Evolutionary conservation across 2,888 invertebrate genomes (phyloP).

Genomic region (Malachius bipustulatus): DNA sequence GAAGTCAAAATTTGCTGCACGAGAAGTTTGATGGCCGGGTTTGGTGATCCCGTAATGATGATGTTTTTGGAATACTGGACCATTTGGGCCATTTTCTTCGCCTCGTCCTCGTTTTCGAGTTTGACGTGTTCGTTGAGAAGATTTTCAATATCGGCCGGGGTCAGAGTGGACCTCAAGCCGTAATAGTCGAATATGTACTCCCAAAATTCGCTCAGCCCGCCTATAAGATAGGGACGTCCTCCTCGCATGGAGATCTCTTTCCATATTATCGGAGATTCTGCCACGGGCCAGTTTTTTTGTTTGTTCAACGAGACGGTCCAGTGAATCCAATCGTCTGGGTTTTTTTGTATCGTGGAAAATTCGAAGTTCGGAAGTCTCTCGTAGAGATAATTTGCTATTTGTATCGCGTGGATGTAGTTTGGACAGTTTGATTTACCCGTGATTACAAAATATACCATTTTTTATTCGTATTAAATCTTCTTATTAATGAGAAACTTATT

Average conservation of each 20-base stretch:
- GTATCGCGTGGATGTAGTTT: slow-evolving; percentile 41
- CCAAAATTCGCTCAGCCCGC: slow-evolving; percentile 47
- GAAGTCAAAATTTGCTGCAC: slow-evolving; percentile 26
- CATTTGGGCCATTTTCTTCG: slow-evolving; percentile 12
- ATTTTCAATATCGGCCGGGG: slow-evolving; percentile 22
- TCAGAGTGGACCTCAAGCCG: slow-evolving; percentile 31
- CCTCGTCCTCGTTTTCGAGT: no score
- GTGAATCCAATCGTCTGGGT: slow-evolving; percentile 38
- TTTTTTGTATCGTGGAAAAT: slow-evolving; percentile 40
- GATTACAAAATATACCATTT: slow-evolving; percentile 41
- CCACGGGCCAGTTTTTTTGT: slow-evolving; percentile 45
- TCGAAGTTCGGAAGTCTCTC: slow-evolving; percentile 45
- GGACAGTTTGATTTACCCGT: slow-evolving; percentile 44
- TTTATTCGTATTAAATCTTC: no score
- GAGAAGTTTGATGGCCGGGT: slow-evolving; percentile 23
- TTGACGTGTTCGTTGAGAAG: background rate
- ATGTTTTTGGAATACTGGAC: slow-evolving; percentile 17
- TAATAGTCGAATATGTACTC: slow-evolving; percentile 52
- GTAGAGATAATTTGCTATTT: slow-evolving; percentile 43
- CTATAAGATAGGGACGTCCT: slow-evolving; percentile 45
- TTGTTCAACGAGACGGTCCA: slow-evolving; percentile 43
- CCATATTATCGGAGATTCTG: slow-evolving; percentile 47
- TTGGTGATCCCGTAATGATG: slow-evolving; percentile 26
- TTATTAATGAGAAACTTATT: no score
- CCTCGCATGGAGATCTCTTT: slow-evolving; percentile 45